Evolutionary conservation across 2,888 invertebrate genomes (phyloP), one percentile per base, ranked within the genome.

Genomic region (Myopa tessellatipennis): DNA sequence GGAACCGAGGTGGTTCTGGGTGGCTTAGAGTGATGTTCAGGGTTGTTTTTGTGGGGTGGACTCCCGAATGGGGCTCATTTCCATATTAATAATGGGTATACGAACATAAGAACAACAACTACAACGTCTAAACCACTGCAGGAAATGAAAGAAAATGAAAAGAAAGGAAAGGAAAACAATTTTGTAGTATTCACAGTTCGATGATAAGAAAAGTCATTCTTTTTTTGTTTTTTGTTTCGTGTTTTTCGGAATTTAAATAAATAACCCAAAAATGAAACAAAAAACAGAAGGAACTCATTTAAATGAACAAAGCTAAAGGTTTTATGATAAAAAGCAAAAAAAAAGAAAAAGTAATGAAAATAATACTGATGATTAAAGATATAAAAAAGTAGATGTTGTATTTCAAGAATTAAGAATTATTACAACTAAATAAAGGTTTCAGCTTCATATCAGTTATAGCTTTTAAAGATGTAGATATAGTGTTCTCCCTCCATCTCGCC

Each of bases 71-170:
- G 26, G 73, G 45, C 10, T 26, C 65, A 74, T 74, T 74, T 65
- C 52, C 74, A 74, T 74, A 52, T 65, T 74, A 65, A 65, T 74
- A 45, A 63, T 34, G 58, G 58, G 26, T 26, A 55, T 14, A 55
- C 63, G 34, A 12, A 12, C 1, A 63, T 14, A 36, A 63, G 0
- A 65, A 65, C 26, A 65, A 65, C 4, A 65, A 7, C 4, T 10
- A 36, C 65, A 38, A 7, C 63, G 26, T 1, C 26, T 1, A 26
- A 45, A 45, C 45, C 6, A 10, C 45, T 45, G 45, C 10, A 45
- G 45, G 45, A 45, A 45, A 45, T 6, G 45, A 45, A 45, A 26
- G 26, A 45, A 45, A 3, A 45, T 45, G 0, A 45, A 45, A 55
- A 12, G 34, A 14, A 36, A 36, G 63, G 26, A 34, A 70, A 55